These are phyloP conservation scores for Parus major DNA, from an alignment of 2,113 vertebrate genomes.

Conservation along the genomic window DNA sequence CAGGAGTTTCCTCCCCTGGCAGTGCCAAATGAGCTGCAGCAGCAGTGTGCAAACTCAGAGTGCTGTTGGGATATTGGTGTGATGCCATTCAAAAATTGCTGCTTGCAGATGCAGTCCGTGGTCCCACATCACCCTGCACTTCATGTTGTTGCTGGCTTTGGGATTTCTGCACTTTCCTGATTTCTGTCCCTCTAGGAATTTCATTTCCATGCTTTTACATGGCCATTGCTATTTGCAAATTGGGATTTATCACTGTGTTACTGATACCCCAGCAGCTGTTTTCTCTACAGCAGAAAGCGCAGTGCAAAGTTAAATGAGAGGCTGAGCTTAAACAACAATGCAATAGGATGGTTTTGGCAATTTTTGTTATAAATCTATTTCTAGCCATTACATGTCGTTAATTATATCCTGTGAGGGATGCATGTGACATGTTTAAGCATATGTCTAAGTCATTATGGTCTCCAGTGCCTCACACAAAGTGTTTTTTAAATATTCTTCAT, in stretches of 20 bases:
- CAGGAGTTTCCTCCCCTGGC: not conserved
- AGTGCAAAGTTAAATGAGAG: not conserved
- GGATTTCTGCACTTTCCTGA: not conserved
- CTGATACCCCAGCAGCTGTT: not conserved
- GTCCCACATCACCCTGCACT: not conserved
- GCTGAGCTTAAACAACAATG: not conserved
- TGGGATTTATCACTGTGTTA: not conserved
- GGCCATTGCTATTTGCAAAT: not conserved
- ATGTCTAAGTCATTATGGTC: not conserved
- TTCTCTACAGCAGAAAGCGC: not conserved
- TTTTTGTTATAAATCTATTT: not conserved
- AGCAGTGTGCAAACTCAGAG: not conserved
- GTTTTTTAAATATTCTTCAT: slow-evolving; percentile 33
- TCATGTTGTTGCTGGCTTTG: not conserved
- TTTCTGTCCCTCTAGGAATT: not conserved
- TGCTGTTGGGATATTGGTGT: not conserved
- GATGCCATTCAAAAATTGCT: not conserved
- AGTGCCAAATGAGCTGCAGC: not conserved
- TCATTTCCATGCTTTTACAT: not conserved
- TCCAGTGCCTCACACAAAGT: not conserved
- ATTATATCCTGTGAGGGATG: not conserved
- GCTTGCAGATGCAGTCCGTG: not conserved
- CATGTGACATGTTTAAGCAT: not conserved
- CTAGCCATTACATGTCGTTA: not conserved
- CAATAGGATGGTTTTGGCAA: not conserved